Evolutionary conservation across 2,797 vertebrate genomes (phyloP).

Genomic region (Erethizon dorsatum): DNA sequence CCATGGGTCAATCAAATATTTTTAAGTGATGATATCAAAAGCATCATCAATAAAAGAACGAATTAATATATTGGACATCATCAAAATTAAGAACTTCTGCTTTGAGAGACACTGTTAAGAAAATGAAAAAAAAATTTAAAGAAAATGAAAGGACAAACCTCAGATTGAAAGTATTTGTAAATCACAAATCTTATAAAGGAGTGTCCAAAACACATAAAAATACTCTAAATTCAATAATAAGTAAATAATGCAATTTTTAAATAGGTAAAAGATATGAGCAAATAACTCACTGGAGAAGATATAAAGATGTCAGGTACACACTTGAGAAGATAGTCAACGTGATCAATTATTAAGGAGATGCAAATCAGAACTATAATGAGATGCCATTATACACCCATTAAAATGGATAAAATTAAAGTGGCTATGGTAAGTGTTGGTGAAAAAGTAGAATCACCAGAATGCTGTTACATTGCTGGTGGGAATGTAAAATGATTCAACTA

Average conservation of each 20-base stretch:
- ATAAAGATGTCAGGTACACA: not conserved
- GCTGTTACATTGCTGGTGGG: not conserved
- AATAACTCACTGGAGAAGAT: not conserved
- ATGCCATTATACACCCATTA: not conserved
- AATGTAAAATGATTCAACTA: not conserved
- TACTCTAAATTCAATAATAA: slow-evolving; percentile 8
- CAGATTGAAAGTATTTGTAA: not conserved
- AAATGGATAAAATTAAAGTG: not conserved
- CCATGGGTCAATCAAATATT: slow-evolving; percentile 10
- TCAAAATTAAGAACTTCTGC: not conserved
- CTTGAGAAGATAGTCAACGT: not conserved
- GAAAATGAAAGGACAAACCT: slow-evolving; percentile 2
- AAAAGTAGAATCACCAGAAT: not conserved
- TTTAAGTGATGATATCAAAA: not conserved
- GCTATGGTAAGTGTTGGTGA: not conserved
- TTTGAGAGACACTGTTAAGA: slow-evolving; percentile 16
- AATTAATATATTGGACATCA: not conserved
- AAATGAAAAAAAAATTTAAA: not conserved
- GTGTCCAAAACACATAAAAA: slow-evolving; percentile 7
- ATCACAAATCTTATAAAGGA: not conserved
- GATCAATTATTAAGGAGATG: not conserved
- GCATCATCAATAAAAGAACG: not conserved
- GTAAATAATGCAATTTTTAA: not conserved
- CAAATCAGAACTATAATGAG: not conserved
- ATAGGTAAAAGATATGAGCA: not conserved